phyloP scores from a whole-genome alignment of 2,113 vertebrate species.

The Lophius piscatorius region DNA sequence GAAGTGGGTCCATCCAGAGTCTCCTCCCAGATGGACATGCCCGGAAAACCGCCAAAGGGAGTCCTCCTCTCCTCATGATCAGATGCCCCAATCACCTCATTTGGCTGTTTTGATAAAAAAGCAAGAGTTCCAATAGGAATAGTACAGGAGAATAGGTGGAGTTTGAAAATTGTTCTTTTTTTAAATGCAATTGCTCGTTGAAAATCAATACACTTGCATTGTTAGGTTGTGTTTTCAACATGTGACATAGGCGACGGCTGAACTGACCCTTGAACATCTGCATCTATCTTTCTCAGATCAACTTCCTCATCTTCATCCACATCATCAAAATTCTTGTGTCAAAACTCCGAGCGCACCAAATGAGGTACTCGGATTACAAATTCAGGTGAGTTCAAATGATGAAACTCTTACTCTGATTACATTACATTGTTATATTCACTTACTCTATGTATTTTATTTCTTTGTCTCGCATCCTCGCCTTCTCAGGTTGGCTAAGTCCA shows the following conservation, averaged over 20 bases:
- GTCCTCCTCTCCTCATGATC: too few relatives aligned
- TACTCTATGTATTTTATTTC: not conserved
- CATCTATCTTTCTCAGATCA: conserved; percentile 83
- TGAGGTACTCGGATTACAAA: conserved; percentile 95
- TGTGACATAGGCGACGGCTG: not conserved
- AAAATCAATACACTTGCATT: too few relatives aligned
- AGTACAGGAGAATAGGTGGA: too few relatives aligned
- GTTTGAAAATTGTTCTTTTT: too few relatives aligned
- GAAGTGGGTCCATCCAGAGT: too few relatives aligned
- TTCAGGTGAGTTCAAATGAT: conserved; percentile 79
- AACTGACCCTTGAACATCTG: not conserved
- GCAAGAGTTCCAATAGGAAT: too few relatives aligned
- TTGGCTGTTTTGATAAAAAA: too few relatives aligned
- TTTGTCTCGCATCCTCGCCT: not conserved
- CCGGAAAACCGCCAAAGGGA: too few relatives aligned
- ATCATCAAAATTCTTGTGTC: conserved; percentile 91
- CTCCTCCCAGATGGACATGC: too few relatives aligned
- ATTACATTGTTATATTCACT: not conserved
- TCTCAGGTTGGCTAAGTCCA: conserved; percentile 93
- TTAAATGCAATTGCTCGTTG: too few relatives aligned
- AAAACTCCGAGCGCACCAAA: conserved; percentile 92
- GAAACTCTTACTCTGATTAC: not conserved
- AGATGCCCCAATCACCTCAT: too few relatives aligned
- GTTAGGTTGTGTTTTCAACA: too few relatives aligned
- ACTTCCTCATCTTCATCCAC: conserved; percentile 93